Conservation (phyloP, 37 sponge, comb jelly and placozoan genomes). For the Dysidea cf. avara region DNA sequence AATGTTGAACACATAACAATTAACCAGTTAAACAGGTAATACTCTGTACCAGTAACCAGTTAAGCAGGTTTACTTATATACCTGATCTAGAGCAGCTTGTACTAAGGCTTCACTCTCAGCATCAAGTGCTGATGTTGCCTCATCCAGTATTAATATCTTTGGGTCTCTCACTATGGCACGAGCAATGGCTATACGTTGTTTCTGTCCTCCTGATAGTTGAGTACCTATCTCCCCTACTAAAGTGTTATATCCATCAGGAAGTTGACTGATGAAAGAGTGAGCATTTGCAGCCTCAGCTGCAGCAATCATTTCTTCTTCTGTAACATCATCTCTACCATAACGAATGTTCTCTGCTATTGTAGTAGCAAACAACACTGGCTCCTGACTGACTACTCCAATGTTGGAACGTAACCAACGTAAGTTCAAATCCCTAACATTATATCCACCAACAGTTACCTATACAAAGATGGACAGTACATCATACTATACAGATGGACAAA, state of each 20-base stretch:
- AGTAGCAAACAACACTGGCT: conserved; percentile 79
- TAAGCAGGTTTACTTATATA: too few relatives aligned
- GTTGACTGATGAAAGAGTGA: conserved; percentile 53
- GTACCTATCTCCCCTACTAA: conserved; percentile 75
- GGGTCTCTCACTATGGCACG: conserved; percentile 72
- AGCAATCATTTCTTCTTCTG: conserved; percentile 46
- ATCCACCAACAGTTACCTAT: conserved; percentile 44
- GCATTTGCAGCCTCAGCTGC: conserved; percentile 66
- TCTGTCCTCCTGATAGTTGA: conserved; percentile 79
- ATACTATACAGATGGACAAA: neutral
- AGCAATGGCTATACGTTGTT: conserved; percentile 78
- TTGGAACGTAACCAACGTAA: conserved; percentile 64
- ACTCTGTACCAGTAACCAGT: too few relatives aligned
- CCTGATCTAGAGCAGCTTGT: conserved; percentile 68
- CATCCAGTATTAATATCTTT: conserved; percentile 69
- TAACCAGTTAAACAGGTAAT: too few relatives aligned
- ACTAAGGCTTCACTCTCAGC: conserved; percentile 70
- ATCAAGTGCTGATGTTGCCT: conserved; percentile 83
- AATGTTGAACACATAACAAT: too few relatives aligned
- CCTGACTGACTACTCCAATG: conserved; percentile 82
- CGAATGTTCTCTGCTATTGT: conserved; percentile 84
- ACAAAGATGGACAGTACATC: too few relatives aligned
- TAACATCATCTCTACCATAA: conserved; percentile 65
- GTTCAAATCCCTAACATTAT: conserved; percentile 51
- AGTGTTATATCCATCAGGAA: conserved; percentile 68